Evolutionary conservation across 2,888 invertebrate species (phyloP), one percentile per base, ranked within the genome.

Genomic region (Oscheius sp.): DNA sequence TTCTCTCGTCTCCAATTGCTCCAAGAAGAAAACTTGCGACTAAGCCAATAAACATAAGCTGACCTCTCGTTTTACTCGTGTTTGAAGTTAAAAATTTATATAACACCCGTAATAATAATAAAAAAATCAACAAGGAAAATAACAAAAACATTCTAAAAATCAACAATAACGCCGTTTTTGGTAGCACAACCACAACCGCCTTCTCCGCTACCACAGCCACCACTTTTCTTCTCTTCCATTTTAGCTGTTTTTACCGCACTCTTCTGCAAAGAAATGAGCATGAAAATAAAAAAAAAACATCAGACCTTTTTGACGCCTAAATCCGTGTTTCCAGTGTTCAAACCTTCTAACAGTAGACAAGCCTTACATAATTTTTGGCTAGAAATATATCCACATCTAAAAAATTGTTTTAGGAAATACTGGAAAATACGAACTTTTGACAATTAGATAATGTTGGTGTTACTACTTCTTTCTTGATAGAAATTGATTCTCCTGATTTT

Each of bases 281-380:
- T 5, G 21, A 7, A 23, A 25, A 25, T 13, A 3, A 55, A 21
- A 5, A 25, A n/a, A n/a, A n/a, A n/a, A n/a, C n/a, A 21, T 55
- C 55, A 21, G 2, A 70, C 70, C 70, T 72, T 72, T 35, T 55
- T 72, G 1, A 72, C 66, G 6, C 72, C 72, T 12, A 72, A 21
- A 25, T 53, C 66, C 0, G 43, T 21, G 43, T 81, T 78, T 52
- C 76, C 77, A 3, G 81, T 74, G 56, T 99, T 98, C 1, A 99
- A 91, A 0, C 98, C 98, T 90, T 98, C 96, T 3, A 99, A 90
- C 73, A 99, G 91, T 0, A 95, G 93, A 89, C 99, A 99, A 0
- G 99, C 98, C 89, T 99, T 98, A 89, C 99, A 99, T 2, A 97
- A 92, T 84, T 93, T 92, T 89, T 97, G 96, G 77, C 97, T 97